Evolutionary conservation across 2,797 vertebrate genomes (phyloP).

Genomic region (Dendrocincla fuliginosa): DNA sequence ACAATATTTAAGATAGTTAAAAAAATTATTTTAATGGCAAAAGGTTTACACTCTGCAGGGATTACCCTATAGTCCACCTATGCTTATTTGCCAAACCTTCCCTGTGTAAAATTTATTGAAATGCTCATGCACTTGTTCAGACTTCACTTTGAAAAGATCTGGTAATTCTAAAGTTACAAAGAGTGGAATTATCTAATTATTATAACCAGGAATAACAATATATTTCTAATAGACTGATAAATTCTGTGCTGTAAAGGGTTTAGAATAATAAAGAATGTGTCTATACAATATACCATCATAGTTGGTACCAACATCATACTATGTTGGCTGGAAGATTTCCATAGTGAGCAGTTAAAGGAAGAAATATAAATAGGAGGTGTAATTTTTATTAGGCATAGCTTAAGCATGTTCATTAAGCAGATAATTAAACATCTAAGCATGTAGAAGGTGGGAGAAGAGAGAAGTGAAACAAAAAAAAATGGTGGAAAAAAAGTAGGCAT

Average conservation of each 20-base stretch:
- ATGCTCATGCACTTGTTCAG: neutral
- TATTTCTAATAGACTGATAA: neutral
- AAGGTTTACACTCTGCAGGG: neutral
- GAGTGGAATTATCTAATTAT: neutral
- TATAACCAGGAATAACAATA: neutral
- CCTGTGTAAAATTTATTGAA: neutral
- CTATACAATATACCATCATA: neutral
- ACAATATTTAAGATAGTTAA: conserved; percentile 17
- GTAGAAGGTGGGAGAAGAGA: neutral
- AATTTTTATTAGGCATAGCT: neutral
- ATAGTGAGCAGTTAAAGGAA: neutral
- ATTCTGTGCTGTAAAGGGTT: neutral
- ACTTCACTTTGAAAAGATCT: neutral
- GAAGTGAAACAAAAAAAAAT: neutral
- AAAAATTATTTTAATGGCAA: neutral
- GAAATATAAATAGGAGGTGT: neutral
- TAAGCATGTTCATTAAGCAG: neutral
- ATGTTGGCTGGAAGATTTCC: neutral
- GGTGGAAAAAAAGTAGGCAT: neutral
- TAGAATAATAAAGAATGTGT: neutral
- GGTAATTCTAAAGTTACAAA: neutral
- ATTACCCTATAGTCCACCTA: neutral
- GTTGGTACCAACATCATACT: neutral
- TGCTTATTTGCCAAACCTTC: neutral
- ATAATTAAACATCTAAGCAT: neutral